Evolutionary conservation across 64 coral and sea anemone species (phyloP), one percentile per base, ranked within the genome.

Genomic region (Actinia tenebrosa): DNA sequence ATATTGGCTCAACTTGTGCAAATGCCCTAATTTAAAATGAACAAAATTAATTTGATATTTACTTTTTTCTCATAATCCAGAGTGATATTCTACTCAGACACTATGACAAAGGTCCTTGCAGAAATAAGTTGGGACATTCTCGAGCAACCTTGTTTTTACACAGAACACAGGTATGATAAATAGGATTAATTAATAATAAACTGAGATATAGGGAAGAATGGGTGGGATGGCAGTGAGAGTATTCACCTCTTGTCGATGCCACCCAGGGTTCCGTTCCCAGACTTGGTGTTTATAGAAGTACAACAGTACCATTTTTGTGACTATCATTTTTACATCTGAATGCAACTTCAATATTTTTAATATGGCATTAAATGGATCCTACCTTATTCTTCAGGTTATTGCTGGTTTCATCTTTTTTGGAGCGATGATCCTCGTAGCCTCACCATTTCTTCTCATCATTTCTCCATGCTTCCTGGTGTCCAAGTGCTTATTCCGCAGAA

Each of bases 321-420:
- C 2, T 3, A 50, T 50, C 4, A 50, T 50, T 4, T 8, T 50
- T 50, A 3, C 47, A 50, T 8, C 47, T 50, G 47, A 50, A 5
- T 50, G 47, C 3, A 50, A 50, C 47, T 50, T 50, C 47, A 50
- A 50, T 50, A 1, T 50, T 50, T 8, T 50, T 50, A 50, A 50
- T 50, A 50, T 50, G 47, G 47, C 47, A 50, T 50, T 50, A 50
- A 58, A 11, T 2, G 7, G 56, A 58, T 58, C 56, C 13, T 58
- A 72, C 50, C 11, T 69, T 47, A 84, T 47, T 85, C 10, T 88
- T 90, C 85, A 96, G 91, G 94, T 96, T 87, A 88, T 96, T 91
- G 94, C 94, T 85, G 94, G 94, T 46, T 96, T 96, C 86, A 91
- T 92, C 30, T 96, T 96, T 81, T 96, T 96, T 86, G 91, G 94